Evolutionary conservation across 2,797 vertebrate species (phyloP), one percentile per base, ranked within the genome.

Genomic region (Microcaecilia unicolor): DNA sequence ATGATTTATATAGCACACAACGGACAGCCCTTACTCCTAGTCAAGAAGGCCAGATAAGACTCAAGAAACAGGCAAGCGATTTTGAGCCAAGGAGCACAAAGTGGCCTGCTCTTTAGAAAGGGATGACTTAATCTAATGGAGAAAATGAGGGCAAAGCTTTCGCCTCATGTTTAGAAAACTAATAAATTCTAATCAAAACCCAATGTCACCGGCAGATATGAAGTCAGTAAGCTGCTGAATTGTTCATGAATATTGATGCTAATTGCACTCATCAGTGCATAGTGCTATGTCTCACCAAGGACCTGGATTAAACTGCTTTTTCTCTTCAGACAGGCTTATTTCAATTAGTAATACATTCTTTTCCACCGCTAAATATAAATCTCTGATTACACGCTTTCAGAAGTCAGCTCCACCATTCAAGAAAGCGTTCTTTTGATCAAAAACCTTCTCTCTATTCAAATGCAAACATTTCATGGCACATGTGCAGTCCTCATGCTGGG

Each of bases 281-380:
- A 55, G 44, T 30, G 58, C 55, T 58, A 44, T 40, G 40, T 24
- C 54, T 67, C 59, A 71, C 61, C 74, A 76, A 76, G 74, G 69
- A 52, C 71, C 68, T 11, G 41, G 64, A 78, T 74, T 68, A 70
- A 74, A 72, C 58, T 63, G 59, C 33, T 67, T 37, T 27, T 72
- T 58, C 59, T 47, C 63, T 70, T 74, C 57, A 40, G 27, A 54
- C 56, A 54, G 51, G 66, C 67, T 66, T 65, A 64, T 67, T 57
- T 56, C 76, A 76, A 85, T 81, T 78, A 84, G 78, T 76, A 80
- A 77, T 76, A 76, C 59, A 68, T 78, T 62, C 68, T 67, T 59
- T 42, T 24, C 12, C 44, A 59, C 56, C 64, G 71, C 65, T 80
- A 81, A 80, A 75, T 72, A 82, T 74, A 78, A 59, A 55, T 63